These are phyloP conservation scores for Ormyrus rosae DNA, from an alignment of 2,888 invertebrate species.

Conservation along the genomic window DNA sequence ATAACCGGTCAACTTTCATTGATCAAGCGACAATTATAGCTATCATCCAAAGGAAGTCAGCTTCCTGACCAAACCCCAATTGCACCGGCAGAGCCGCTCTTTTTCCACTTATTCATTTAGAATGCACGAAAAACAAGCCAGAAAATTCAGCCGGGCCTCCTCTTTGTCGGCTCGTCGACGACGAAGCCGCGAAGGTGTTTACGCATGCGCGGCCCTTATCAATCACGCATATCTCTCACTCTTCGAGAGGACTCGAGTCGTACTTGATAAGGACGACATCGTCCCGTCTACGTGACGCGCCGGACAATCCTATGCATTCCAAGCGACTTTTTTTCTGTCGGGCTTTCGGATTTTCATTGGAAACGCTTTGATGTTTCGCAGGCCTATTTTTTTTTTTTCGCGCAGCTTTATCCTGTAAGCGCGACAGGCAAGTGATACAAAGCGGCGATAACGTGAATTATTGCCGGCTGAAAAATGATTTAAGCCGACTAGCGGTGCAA, in stretches of 20 bases:
- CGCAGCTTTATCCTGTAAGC: not conserved
- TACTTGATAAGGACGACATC: conserved; percentile 21
- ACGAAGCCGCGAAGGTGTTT: not conserved
- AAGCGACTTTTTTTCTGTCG: conserved; percentile 2
- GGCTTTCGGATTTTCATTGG: not conserved
- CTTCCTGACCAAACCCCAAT: too few species aligned
- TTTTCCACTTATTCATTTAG: too few species aligned
- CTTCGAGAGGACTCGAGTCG: conserved; percentile 1
- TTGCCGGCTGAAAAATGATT: conserved; percentile 4
- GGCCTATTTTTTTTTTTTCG: too few species aligned
- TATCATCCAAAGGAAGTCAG: too few species aligned
- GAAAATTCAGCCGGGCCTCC: too few species aligned
- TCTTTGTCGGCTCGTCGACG: too few species aligned
- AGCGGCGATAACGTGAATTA: not conserved
- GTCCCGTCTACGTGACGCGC: conserved; percentile 35
- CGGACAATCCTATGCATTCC: conserved; percentile 12
- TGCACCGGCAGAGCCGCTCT: too few species aligned
- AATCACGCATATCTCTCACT: conserved; percentile 40
- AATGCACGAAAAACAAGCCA: too few species aligned
- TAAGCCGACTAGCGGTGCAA: conserved; percentile 10
- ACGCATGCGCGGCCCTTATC: conserved; percentile 31
- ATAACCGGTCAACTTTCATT: too few species aligned
- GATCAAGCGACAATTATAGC: too few species aligned
- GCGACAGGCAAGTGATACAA: not conserved
- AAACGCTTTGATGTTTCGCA: not conserved